Conservation (phyloP, 2,113 vertebrate genomes). For the Malurus cyaneus region DNA sequence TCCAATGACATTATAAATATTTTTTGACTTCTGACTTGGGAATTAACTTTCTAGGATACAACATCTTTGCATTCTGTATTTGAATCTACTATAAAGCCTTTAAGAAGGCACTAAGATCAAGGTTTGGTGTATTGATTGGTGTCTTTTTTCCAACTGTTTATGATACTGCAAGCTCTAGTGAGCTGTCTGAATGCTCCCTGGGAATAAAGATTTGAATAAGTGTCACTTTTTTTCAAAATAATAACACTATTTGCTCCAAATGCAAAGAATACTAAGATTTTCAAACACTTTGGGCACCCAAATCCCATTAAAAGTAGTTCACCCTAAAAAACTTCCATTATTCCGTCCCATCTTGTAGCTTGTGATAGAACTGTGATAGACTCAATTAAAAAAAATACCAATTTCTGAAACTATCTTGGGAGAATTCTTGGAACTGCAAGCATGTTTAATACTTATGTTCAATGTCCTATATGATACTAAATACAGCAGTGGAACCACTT, state of each 20-base stretch:
- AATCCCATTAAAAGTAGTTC: not conserved
- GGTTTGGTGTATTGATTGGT: not conserved
- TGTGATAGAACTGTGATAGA: not conserved
- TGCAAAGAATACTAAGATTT: not conserved
- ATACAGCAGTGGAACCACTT: not conserved
- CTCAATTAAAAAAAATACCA: not conserved
- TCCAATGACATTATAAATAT: not conserved
- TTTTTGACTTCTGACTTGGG: not conserved
- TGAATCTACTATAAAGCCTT: not conserved
- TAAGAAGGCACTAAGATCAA: not conserved
- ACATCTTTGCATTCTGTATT: not conserved
- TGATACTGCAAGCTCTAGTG: not conserved
- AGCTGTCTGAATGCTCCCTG: not conserved
- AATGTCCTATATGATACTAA: not conserved
- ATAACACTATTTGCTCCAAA: not conserved
- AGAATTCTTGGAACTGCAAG: not conserved
- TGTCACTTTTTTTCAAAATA: not conserved
- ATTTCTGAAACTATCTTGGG: not conserved
- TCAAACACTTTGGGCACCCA: not conserved
- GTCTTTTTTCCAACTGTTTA: not conserved
- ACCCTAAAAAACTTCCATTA: not conserved
- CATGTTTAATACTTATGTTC: not conserved
- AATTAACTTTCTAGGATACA: not conserved
- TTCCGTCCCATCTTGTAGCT: not conserved
- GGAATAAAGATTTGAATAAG: not conserved